Evolutionary conservation across 2,888 invertebrate species (phyloP).

Genomic region (Meiosimyza platycephala): DNA sequence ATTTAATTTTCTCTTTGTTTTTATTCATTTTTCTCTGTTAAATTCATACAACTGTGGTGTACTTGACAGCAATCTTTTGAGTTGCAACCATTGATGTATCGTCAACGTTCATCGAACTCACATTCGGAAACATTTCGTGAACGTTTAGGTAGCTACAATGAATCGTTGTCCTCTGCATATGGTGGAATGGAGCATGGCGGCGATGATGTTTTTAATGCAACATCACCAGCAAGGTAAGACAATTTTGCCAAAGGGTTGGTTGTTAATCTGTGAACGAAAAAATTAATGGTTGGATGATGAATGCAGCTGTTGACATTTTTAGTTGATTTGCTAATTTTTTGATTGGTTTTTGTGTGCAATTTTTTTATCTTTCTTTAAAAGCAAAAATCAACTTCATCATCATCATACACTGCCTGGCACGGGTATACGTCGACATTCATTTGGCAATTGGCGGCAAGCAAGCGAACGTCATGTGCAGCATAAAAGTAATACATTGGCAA

Average conservation of each 20-base stretch:
- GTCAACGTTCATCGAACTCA: slow-evolving; percentile 61
- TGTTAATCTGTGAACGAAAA: no score
- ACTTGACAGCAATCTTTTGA: slow-evolving; percentile 57
- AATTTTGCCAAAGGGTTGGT: not conserved
- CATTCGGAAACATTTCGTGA: slow-evolving; percentile 63
- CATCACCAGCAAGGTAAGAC: slow-evolving; percentile 60
- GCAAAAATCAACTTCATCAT: slow-evolving; percentile 44
- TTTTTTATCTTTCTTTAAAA: slow-evolving; percentile 43
- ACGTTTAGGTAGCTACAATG: slow-evolving; percentile 65
- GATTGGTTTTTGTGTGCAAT: slow-evolving; percentile 15
- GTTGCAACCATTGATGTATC: slow-evolving; percentile 60
- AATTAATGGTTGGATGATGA: slow-evolving; percentile 14
- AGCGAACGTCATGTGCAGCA: slow-evolving; percentile 51
- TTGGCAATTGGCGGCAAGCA: slow-evolving; percentile 63
- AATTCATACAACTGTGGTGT: not conserved
- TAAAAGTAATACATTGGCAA: slow-evolving; percentile 48
- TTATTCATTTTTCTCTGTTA: slow-evolving; percentile 4
- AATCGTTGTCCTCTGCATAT: slow-evolving; percentile 55
- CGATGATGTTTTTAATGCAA: slow-evolving; percentile 64
- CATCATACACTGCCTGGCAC: slow-evolving; percentile 63
- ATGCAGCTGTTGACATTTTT: slow-evolving; percentile 62
- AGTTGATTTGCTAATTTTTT: slow-evolving; percentile 53
- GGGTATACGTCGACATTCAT: slow-evolving; percentile 64
- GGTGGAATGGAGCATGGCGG: slow-evolving; percentile 51
- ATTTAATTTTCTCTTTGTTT: slow-evolving; percentile 27